These are phyloP conservation scores for Melieria omissa DNA, from an alignment of 2,888 invertebrate genomes.

Conservation along the genomic window DNA sequence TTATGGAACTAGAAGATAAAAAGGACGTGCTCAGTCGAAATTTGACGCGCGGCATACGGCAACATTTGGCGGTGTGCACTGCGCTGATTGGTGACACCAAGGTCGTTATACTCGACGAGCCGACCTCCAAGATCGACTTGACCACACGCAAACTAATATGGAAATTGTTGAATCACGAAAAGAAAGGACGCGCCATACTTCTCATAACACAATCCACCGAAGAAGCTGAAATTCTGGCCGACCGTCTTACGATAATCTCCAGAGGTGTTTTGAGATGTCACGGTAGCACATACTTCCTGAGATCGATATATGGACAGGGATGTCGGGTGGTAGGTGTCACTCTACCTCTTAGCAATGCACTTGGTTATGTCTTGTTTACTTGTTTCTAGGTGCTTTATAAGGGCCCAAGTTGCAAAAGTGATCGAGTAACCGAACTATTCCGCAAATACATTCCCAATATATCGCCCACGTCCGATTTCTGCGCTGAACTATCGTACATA, in stretches of 20 bases:
- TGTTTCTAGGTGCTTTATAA: conserved; percentile 22
- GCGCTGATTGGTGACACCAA: conserved; percentile 79
- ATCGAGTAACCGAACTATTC: conserved; percentile 17
- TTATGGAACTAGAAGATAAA: conserved; percentile 74
- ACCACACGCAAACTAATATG: conserved; percentile 80
- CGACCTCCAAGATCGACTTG: conserved; percentile 85
- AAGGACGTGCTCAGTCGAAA: conserved; percentile 69
- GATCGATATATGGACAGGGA: conserved; percentile 85
- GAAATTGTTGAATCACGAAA: conserved; percentile 79
- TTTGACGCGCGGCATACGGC: conserved; percentile 77
- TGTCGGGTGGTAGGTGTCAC: conserved; percentile 73
- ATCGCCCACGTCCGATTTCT: conserved; percentile 23
- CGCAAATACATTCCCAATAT: conserved; percentile 29
- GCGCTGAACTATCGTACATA: conserved; percentile 34
- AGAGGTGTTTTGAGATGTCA: conserved; percentile 81
- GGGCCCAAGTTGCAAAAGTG: conserved; percentile 17
- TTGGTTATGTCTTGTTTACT: neutral
- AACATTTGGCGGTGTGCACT: conserved; percentile 77
- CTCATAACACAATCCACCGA: conserved; percentile 88
- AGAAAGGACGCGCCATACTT: conserved; percentile 79
- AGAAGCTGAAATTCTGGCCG: conserved; percentile 85
- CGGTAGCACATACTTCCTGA: conserved; percentile 82
- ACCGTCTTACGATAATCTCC: conserved; percentile 86
- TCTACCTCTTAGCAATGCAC: neutral
- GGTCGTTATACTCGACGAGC: conserved; percentile 78